A percentile compares a stretch with the other conserved stretches of the same genome.
These are phyloP conservation scores for Onchidella celtica DNA, from an alignment of 2,888 invertebrate genomes.

Conservation along the genomic window DNA sequence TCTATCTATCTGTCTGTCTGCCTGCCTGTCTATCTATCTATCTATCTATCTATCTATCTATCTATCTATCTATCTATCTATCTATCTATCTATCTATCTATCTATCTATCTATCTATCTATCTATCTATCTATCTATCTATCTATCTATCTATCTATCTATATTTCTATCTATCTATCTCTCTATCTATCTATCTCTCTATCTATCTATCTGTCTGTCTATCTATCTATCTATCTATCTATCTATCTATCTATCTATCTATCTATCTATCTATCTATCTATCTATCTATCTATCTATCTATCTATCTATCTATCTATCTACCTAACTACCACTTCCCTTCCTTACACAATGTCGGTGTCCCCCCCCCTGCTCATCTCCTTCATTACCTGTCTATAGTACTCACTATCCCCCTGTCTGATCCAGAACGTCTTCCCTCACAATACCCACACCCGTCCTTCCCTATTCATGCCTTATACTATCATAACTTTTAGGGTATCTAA, in stretches of 20 bases:
- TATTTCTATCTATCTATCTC: too few species aligned
- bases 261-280: background rate
- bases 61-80: too few species aligned
- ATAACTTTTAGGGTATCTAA: background rate
- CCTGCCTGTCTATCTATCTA: too few species aligned
- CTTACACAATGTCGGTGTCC: background rate
- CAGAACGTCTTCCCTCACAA: background rate
- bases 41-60: too few species aligned
- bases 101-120: too few species aligned
- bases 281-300: background rate
- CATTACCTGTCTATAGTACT: background rate
- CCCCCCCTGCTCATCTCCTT: background rate
- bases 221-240: background rate
- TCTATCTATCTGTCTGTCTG: too few species aligned
- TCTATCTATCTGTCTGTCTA: background rate
- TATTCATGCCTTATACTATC: background rate
- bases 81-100: too few species aligned
- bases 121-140: too few species aligned
- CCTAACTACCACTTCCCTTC: background rate
- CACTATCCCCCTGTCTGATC: background rate
- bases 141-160: too few species aligned
- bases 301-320: background rate
- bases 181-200: constrained; percentile 4
- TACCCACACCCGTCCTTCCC: background rate
- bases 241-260: background rate